Conservation (phyloP, 1,140 invertebrate species). For the Philotrypesis tridentata region DNA sequence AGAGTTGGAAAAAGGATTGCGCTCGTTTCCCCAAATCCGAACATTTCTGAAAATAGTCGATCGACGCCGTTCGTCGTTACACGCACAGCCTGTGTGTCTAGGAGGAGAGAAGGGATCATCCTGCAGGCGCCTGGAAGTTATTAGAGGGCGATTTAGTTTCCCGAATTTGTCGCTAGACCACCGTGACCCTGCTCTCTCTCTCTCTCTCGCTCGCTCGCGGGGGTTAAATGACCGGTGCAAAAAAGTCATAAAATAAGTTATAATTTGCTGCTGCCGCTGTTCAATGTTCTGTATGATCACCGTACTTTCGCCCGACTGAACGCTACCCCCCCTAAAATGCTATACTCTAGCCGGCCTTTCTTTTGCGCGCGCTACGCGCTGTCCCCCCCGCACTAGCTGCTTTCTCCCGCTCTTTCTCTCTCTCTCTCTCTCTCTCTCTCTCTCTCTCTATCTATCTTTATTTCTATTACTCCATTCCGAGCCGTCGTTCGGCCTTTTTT, state of each 20-base stretch:
- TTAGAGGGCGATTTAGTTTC: constrained; percentile 73
- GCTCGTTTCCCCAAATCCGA: constrained; percentile 4
- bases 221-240: constrained; percentile 73
- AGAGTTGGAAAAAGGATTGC: background rate
- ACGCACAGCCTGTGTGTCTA: background rate
- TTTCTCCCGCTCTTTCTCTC: background rate
- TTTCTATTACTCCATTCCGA: constrained; percentile 1
- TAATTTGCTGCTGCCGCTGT: constrained; percentile 73
- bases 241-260: constrained; percentile 75
- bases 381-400: no score
- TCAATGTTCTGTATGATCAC: constrained; percentile 75
- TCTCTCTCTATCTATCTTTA: constrained; percentile 5
- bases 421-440: background rate
- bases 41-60: background rate
- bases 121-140: constrained; percentile 63
- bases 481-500: background rate
- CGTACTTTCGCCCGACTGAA: constrained; percentile 69
- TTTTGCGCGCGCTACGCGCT: no score
- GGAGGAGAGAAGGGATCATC: background rate
- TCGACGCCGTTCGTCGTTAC: background rate
- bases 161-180: constrained; percentile 66
- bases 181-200: constrained; percentile 47
- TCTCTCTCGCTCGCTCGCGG: no score
- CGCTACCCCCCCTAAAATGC: constrained; percentile 61
- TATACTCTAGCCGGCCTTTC: background rate